Evolutionary conservation across 2,888 invertebrate species (phyloP).

Genomic region (Xanthia togata): DNA sequence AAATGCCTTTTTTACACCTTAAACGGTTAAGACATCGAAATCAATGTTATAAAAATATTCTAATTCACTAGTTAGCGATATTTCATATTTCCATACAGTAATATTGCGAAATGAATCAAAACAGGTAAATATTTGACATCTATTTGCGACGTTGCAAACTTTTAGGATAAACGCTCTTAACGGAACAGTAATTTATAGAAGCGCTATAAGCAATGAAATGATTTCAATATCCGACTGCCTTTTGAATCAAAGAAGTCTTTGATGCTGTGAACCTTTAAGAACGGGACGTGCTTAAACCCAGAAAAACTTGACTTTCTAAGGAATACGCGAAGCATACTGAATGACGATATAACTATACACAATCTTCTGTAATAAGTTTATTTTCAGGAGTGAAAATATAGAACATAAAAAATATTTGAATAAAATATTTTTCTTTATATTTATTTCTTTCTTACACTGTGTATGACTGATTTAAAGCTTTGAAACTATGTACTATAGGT

Average conservation of each 20-base stretch:
- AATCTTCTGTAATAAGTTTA: not conserved
- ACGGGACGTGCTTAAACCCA: constrained; percentile 25
- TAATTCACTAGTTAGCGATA: too few species aligned
- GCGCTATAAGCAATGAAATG: constrained; percentile 3
- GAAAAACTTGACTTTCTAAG: constrained; percentile 7
- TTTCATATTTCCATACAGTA: too few species aligned
- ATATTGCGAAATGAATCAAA: too few species aligned
- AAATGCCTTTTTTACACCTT: too few species aligned
- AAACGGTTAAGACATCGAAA: too few species aligned
- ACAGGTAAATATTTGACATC: too few species aligned
- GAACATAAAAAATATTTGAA: too few species aligned
- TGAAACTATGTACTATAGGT: too few species aligned
- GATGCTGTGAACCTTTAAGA: not conserved
- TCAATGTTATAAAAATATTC: too few species aligned
- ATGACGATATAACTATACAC: not conserved
- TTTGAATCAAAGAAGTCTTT: constrained; percentile 21
- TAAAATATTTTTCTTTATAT: too few species aligned
- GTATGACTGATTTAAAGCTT: not conserved
- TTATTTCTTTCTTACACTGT: not conserved
- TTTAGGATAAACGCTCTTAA: not conserved
- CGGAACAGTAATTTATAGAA: not conserved
- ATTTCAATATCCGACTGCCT: constrained; percentile 30
- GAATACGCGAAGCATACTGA: not conserved
- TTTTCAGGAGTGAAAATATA: not conserved
- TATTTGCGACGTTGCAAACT: too few species aligned